Evolutionary conservation across 2,888 invertebrate species (phyloP), one percentile per base, ranked within the genome.

Genomic region (Limulus polyphemus): DNA sequence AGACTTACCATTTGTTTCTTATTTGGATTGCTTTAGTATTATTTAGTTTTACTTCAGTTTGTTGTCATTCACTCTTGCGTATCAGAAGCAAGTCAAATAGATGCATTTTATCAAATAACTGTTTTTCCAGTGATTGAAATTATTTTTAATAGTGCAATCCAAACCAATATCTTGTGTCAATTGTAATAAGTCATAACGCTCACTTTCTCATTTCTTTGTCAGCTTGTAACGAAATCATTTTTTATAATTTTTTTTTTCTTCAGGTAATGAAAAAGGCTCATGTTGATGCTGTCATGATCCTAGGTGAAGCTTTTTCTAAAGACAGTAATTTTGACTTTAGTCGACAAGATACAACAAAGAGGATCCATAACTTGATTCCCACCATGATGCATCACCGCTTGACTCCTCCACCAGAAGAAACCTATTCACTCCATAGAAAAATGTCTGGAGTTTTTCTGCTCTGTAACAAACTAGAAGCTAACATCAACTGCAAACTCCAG

Each of bases 401-500:
- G 2, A 92, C 93, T 64, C 94, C 99, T 1, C 99, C 99, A 0
- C 99, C 99, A 0, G 97, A 98, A 76, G 98, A 99, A 79, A 91
- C 94, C 69, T 99, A 99, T 79, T 98, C 98, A 0, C 80, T 99
- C 17, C 99, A 99, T 75, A 82, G 98, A 63, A 99, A 99, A 79
- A 81, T 99, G 56, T 92, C 98, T 0, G 99, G 99, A 0, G 86
- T 93, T 13, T 98, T 97, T 77, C 79, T 98, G 46, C 79, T 98
- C 0, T 94, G 94, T 74, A 83, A 92, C 0, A 93, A 92, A 73
- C 81, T 98, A 59, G 83, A 85, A 72, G 85, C 90, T 0, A 83
- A 83, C 71, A 82, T 97, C 71, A 83, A 87, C 71, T 94, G 94
- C 73, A 81, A 86, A 48, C 82, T 83, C n/a, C 83, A 90, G 79